phyloP scores from a whole-genome alignment of 2,113 vertebrate genomes.

The Urocitellus parryii region DNA sequence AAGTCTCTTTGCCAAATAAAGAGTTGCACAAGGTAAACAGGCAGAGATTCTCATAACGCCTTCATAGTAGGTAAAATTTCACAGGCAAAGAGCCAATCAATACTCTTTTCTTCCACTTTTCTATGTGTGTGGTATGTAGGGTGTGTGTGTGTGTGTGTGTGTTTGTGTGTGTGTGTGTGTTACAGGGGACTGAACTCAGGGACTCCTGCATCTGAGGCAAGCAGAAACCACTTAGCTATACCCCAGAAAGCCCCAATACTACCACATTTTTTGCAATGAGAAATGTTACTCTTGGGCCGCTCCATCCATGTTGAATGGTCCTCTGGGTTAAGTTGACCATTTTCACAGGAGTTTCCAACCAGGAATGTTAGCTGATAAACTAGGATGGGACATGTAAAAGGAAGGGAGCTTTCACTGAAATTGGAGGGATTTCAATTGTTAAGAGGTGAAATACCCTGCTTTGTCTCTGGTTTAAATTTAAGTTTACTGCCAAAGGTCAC shows the following conservation, averaged over 20 bases:
- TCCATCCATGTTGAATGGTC: background rate
- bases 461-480: constrained; percentile 75
- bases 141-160: too few species aligned
- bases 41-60: background rate
- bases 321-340: background rate
- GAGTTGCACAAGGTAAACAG: background rate
- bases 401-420: background rate
- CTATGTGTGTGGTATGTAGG: too few species aligned
- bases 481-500: constrained; percentile 66
- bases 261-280: background rate
- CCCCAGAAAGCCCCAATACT: background rate
- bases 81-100: background rate
- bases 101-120: background rate
- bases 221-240: background rate
- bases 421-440: constrained; percentile 36
- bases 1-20: background rate
- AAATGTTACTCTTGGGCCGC: background rate
- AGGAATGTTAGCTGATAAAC: background rate
- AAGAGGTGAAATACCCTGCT: constrained; percentile 13
- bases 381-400: background rate
- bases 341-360: background rate
- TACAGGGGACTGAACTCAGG: background rate
- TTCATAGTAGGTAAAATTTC: background rate
- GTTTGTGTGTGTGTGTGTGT: too few species aligned
- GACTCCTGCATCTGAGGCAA: background rate